Base-by-base conservation (phyloP, 2,113 vertebrate genomes). In the Tragulus kanchil region DNA sequence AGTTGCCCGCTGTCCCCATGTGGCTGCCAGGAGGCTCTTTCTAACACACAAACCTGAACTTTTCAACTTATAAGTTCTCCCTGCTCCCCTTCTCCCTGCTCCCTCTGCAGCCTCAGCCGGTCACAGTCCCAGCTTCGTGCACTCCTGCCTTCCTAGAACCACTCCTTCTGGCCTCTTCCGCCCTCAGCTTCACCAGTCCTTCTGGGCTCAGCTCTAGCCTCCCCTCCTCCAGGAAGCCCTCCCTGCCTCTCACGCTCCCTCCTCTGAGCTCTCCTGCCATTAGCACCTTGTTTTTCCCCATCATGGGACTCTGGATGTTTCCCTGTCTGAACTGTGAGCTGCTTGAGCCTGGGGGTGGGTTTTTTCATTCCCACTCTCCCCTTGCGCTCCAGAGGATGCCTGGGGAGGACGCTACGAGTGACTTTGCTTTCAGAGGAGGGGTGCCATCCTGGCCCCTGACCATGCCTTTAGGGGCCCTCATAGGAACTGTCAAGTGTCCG, bases 121-220 rank as follows among this genome's bases (percentile, higher is more conserved):
- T 56, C 67, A 14, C 67, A 48, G 25, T 5, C 8, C 5, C 6
- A 28, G 42, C 42, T 82, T 25, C n/a, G 61, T 36, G 26, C 9
- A 8, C 62, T 78, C 89, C 64, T 36, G 56, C 36, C 59, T 91
- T 73, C 59, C 50, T 12, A n/a, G 36, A 52, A 28, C 28, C 10
- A 10, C 42, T 85, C 64, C 56, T 1, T 21, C 88, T 31, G 17
- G 50, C 58, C 67, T 86, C 50, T n/a, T 21, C 2, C 25, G 6
- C 13, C 61, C 36, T 89, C 36, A 21, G 73, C 79, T 85, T 84
- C 79, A 92, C 82, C 25, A 89, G 10, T 79, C 69, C 75, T 65
- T 83, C 86, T 85, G 87, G 97, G 92, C 77, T 98, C 95, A 84
- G 92, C 96, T 96, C 95, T 95, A 97, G 96, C 97, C 93, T 97